Evolutionary conservation across 2,888 invertebrate genomes (phyloP).

Genomic region (Drosophila picticornis): DNA sequence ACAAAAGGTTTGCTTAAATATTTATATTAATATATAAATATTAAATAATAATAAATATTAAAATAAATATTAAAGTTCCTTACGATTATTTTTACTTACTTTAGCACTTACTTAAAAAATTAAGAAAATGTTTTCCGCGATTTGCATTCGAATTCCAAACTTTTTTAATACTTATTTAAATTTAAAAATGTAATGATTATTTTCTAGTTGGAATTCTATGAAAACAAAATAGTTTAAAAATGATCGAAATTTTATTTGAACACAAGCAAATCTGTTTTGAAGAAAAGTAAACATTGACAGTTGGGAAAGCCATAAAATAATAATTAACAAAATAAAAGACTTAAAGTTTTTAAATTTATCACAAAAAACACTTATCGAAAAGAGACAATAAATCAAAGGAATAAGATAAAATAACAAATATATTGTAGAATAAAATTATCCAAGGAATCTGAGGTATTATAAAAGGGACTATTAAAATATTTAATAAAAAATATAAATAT

Average conservation of each 20-base stretch:
- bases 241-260: neutral
- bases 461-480: neutral
- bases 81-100: neutral
- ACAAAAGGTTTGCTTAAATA: neutral
- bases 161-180: neutral
- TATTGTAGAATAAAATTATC: neutral
- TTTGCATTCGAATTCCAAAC: accelerated
- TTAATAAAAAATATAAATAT: no score
- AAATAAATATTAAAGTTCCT: neutral
- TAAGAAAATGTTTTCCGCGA: neutral
- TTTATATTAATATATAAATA: no score
- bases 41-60: no score
- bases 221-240: neutral
- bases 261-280: neutral
- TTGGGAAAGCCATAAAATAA: neutral
- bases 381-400: neutral
- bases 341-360: neutral
- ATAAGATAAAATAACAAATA: accelerated
- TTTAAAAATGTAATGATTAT: no score
- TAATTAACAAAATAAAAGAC: neutral
- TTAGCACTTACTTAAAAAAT: neutral
- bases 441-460: no score
- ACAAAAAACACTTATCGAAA: neutral
- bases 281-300: neutral
- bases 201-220: neutral